A percentile compares a stretch with the other conserved stretches of the same genome.
These are phyloP conservation scores for Campoplex capitator DNA, from an alignment of 2,888 invertebrate species.

Conservation along the genomic window DNA sequence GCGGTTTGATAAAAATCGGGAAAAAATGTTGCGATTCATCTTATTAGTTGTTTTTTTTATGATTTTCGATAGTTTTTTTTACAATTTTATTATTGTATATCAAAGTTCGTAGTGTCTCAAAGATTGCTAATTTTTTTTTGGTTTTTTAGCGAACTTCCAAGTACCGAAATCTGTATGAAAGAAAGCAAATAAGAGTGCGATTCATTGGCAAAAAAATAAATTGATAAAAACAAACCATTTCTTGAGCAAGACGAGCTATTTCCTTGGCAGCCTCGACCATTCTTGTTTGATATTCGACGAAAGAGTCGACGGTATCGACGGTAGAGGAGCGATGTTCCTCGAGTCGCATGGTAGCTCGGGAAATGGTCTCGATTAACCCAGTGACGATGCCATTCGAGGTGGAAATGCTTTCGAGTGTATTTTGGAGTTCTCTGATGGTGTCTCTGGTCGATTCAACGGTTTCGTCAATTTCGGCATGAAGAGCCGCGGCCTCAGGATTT, in stretches of 20 bases:
- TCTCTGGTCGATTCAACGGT: constrained; percentile 91
- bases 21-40: neutral
- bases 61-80: too few species aligned
- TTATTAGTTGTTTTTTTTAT: too few species aligned
- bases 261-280: constrained; percentile 98
- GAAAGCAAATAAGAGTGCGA: neutral
- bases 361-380: constrained; percentile 95
- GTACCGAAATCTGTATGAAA: neutral
- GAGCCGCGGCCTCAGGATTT: constrained; percentile 94
- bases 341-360: constrained; percentile 93
- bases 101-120: too few species aligned
- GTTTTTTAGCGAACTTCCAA: neutral
- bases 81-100: too few species aligned
- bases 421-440: constrained; percentile 92
- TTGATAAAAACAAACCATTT: constrained; percentile 89
- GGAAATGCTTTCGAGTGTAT: constrained; percentile 92
- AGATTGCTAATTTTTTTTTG: too few species aligned
- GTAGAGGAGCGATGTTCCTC: constrained; percentile 91
- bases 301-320: constrained; percentile 90
- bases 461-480: constrained; percentile 94
- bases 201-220: neutral
- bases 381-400: constrained; percentile 96
- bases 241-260: constrained; percentile 95
- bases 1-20: neutral
- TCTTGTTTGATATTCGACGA: constrained; percentile 98